Evolutionary conservation across 2,113 vertebrate species (phyloP).

Genomic region (Melanerpes formicivorus): DNA sequence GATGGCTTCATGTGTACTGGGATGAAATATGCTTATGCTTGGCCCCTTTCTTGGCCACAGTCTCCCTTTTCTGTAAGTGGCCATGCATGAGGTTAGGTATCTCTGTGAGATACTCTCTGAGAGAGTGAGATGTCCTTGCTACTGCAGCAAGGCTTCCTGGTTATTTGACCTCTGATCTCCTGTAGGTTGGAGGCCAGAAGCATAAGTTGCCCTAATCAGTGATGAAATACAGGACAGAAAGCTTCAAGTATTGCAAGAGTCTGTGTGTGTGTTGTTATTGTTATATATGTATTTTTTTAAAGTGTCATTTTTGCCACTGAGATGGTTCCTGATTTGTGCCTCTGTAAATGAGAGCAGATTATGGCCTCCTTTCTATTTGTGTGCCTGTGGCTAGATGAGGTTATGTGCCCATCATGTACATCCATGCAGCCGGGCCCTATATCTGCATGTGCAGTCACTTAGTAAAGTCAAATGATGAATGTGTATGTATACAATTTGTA

Average conservation of each 20-base stretch:
- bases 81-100: accelerated
- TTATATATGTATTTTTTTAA: not conserved
- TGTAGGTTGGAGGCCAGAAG: not conserved
- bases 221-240: not conserved
- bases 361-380: not conserved
- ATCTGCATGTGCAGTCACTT: not conserved
- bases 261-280: not conserved
- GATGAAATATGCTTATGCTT: not conserved
- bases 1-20: not conserved
- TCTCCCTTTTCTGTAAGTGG: not conserved
- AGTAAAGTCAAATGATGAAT: not conserved
- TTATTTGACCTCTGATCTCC: not conserved
- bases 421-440: accelerated
- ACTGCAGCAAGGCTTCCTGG: too few relatives aligned
- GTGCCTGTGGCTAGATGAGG: not conserved
- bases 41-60: not conserved
- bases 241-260: not conserved
- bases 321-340: not conserved
- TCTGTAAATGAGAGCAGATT: not conserved
- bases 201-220: accelerated
- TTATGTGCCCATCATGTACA: not conserved
- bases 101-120: too few relatives aligned
- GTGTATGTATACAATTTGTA: not conserved
- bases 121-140: not conserved
- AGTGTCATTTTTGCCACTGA: not conserved